Base-by-base conservation (phyloP, 2,113 vertebrate species). In the Nerophis ophidion region DNA sequence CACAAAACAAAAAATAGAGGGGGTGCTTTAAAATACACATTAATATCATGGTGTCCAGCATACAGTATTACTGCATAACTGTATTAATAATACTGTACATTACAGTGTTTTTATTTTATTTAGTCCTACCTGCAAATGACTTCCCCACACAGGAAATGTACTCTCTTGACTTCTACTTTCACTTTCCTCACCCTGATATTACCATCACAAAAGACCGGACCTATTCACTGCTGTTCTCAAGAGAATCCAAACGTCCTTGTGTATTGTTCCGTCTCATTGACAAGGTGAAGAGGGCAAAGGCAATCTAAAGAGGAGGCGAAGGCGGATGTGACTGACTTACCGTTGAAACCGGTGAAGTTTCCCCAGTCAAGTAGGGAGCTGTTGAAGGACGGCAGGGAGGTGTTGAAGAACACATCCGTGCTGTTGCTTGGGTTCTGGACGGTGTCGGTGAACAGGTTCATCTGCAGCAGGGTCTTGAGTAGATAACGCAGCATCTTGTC, bases 401-500 rank as follows among this genome's bases (percentile, higher is more conserved):
- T 71, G 61, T 90, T 90, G 69, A 89, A 92, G 74, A 93, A 88
- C 36, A 84, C 77, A 13, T 93, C 93, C 17, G 91, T 93, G 68
- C 91, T 86, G 68, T 94, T 96, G 61, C 88, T 76, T 1, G 89
- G 71, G 70, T 87, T 88, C 0, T 89, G 88, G 50, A 94, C 74
- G 42, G 91, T 93, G 81, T 97, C 93, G 0, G 92, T 93, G 84
- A 98, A 97, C 64, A 98, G 89, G 83, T 97, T 98, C 94, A 98
- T 94, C 90, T 98, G 95, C 75, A 97, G 91, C 71, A 98, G 90
- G 45, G 95, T 94, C 85, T 98, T 95, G 70, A 98, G 91, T 84
- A 98, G 89, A 87, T 97, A 98, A 60, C 95, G 94, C 88, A 98
- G 88, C 96, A 98, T 98, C 75, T 82, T 81, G 76, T 61, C 52